Evolutionary conservation across 2,797 vertebrate species (phyloP), one percentile per base, ranked within the genome.

Genomic region (Poeciliopsis turneri): DNA sequence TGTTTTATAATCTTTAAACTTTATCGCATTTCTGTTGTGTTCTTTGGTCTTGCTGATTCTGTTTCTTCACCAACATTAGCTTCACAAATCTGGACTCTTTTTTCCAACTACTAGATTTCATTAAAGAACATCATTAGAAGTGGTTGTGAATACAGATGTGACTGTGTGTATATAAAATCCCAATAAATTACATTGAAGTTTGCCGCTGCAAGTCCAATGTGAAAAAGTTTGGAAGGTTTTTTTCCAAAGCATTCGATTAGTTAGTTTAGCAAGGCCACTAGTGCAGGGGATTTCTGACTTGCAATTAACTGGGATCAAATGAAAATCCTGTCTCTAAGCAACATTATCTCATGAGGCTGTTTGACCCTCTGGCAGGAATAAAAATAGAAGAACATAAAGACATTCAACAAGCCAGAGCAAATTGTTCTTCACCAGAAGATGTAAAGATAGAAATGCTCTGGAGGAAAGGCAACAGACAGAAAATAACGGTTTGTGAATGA

Each of bases 401-500:
- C 78, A 16, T 7, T 28, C 70, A 75, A 20, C 59, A 59, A 36
- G 73, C 79, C 45, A 41, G 66, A 75, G 20, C 51, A 0, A 61
- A 13, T 74, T 80, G 78, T 83, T 89, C 84, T 85, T 72, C 74
- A 80, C 43, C 64, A 1, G 2, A 30, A 30, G 13, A 76, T 78
- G 6, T 78, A 81, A 83, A 89, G 75, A 86, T 82, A 87, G 72
- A 85, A 75, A 72, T 16, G 36, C 86, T 59, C 1, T 43, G 64
- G 74, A 55, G 30, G 66, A 66, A 55, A 55, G 82, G 20, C 16
- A 36, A 2, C 3, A 15, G 64, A 53, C 23, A 74, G 74, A 68
- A 47, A 51, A 49, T n/a, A 4, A 77, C 72, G 20, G 55, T 80
- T 85, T 82, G 72, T 86, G 86, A 87, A 87, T 85, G 77, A 82